A percentile compares a stretch with the other conserved stretches of the same genome.
These are phyloP conservation scores for Uropetala carovei DNA, from an alignment of 2,888 invertebrate species.

Conservation along the genomic window DNA sequence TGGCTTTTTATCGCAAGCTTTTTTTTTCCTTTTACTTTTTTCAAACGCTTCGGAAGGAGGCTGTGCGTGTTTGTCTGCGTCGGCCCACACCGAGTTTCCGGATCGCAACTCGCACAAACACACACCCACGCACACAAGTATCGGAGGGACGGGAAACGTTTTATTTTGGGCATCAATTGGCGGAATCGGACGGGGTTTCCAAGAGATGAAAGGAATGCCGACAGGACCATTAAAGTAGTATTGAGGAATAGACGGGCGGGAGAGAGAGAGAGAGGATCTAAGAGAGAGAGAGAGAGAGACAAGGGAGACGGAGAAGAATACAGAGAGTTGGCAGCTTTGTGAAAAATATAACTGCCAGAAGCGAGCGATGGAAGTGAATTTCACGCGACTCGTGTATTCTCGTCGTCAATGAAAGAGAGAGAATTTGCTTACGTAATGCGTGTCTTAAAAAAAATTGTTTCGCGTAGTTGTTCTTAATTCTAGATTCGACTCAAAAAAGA, in stretches of 20 bases:
- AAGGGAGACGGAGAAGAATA: neutral
- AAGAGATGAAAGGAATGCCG: constrained; percentile 52
- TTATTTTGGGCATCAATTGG: neutral
- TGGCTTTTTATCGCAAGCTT: neutral
- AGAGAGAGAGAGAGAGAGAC: neutral
- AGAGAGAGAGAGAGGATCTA: neutral
- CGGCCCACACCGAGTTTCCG: neutral
- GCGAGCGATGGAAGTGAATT: neutral
- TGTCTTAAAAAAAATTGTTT: too few relatives aligned
- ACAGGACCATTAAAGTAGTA: constrained; percentile 33
- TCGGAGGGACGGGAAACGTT: neutral
- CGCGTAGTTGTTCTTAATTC: too few relatives aligned
- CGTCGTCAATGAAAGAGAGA: neutral
- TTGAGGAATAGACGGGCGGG: neutral
- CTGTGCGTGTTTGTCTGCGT: constrained; percentile 12
- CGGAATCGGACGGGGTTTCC: neutral
- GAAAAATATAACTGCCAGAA: neutral
- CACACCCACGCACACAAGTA: neutral
- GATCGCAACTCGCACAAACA: neutral
- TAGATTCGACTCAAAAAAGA: too few relatives aligned
- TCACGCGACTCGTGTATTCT: constrained; percentile 17
- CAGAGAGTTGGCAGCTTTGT: neutral
- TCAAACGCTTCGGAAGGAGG: neutral
- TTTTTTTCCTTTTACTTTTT: neutral
- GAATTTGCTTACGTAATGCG: neutral